Percentiles rank a stretch among this genome's conserved stretches.
Conservation (phyloP, 2,113 vertebrate genomes). For the Azemiops feae region DNA sequence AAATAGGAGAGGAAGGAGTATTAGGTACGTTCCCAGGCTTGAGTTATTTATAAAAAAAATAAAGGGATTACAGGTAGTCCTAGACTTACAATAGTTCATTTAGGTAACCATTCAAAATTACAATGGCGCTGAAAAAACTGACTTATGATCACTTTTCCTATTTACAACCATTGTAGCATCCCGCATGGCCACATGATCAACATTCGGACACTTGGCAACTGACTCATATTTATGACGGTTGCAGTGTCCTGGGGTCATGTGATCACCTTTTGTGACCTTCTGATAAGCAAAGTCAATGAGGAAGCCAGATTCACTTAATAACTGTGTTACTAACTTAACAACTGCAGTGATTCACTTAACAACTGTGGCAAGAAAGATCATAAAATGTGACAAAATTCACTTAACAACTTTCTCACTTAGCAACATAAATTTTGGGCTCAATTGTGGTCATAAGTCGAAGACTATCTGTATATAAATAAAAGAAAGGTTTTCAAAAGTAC, state of each 20-base stretch:
- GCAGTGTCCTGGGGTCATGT: not conserved
- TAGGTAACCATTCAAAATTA: not conserved
- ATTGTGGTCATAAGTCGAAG: not conserved
- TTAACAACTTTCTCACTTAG: not conserved
- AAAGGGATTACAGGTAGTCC: not conserved
- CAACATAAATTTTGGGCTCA: not conserved
- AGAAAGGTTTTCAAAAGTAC: not conserved
- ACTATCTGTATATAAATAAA: not conserved
- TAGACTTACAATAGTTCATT: not conserved
- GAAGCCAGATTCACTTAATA: not conserved
- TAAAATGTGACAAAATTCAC: not conserved
- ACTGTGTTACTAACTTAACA: not conserved
- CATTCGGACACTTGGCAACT: not conserved
- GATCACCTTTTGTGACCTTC: not conserved
- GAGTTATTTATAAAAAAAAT: not conserved
- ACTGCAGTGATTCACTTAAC: not conserved
- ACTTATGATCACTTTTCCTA: not conserved
- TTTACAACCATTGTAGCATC: not conserved
- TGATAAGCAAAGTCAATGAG: not conserved
- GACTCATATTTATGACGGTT: not conserved
- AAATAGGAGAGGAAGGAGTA: not conserved
- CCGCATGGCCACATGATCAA: not conserved
- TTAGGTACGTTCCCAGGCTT: not conserved
- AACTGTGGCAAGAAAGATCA: not conserved
- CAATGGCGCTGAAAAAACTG: not conserved